Percentiles rank a stretch among this genome's conserved stretches.
These are phyloP conservation scores for Drosophila ambigua DNA, from an alignment of 1,140 invertebrate species.

Conservation along the genomic window DNA sequence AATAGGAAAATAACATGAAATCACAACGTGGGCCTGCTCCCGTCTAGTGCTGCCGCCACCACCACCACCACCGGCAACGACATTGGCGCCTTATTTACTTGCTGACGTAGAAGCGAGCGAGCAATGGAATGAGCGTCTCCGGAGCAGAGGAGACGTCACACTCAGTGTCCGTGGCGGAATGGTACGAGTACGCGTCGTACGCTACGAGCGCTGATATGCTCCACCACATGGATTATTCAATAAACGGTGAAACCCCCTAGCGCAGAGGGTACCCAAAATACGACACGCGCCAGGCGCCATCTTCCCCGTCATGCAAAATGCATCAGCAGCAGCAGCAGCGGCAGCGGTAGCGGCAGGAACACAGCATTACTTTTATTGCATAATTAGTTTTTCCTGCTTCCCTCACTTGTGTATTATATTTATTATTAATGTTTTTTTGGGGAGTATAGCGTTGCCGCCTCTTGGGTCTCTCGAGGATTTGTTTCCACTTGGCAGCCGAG, in stretches of 20 bases:
- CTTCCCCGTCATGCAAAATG: constrained; percentile 40
- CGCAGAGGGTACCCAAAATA: constrained; percentile 1
- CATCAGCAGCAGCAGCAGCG: constrained; percentile 2
- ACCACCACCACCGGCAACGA: constrained; percentile 13
- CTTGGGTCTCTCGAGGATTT: neutral
- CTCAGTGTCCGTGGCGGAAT: constrained; percentile 41
- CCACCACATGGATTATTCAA: constrained; percentile 63
- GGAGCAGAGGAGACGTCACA: constrained; percentile 2
- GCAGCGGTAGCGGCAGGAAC: neutral
- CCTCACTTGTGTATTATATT: constrained; percentile 15
- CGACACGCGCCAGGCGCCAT: constrained; percentile 18
- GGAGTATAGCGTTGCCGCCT: too few relatives aligned
- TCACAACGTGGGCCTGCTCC: constrained; percentile 39
- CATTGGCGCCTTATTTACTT: constrained; percentile 67
- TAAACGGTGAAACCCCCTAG: constrained; percentile 46
- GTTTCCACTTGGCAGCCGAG: constrained; percentile 35
- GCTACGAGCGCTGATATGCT: neutral
- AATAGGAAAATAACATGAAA: constrained; percentile 41
- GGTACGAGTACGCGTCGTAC: constrained; percentile 41
- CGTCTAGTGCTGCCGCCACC: too few relatives aligned
- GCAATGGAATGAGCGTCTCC: constrained; percentile 18
- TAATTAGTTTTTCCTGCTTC: constrained; percentile 58
- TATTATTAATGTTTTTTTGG: constrained; percentile 50
- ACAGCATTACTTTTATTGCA: constrained; percentile 63
- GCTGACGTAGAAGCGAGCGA: constrained; percentile 40